Evolutionary conservation across 2,797 vertebrate genomes (phyloP).

Genomic region (Octomys mimax): DNA sequence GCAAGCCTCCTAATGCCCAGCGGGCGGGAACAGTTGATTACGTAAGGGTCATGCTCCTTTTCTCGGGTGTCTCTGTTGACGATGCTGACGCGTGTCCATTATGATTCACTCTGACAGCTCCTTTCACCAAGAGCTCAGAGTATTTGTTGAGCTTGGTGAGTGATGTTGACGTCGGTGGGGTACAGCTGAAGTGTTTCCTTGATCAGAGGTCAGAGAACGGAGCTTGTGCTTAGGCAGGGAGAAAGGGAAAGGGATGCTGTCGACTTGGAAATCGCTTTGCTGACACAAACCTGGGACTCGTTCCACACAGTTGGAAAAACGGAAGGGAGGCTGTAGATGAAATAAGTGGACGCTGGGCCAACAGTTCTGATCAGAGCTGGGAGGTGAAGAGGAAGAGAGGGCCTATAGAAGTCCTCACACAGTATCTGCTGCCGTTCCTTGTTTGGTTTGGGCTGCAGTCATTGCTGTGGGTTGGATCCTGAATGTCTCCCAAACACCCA

Average conservation of each 20-base stretch:
- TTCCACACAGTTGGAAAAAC: not conserved
- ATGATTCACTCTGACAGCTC: slow-evolving; percentile 27
- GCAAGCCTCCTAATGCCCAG: slow-evolving; percentile 31
- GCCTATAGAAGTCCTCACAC: not conserved
- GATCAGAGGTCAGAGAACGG: slow-evolving; percentile 19
- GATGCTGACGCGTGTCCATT: slow-evolving; percentile 20
- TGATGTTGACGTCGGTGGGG: not conserved
- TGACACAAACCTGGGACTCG: not conserved
- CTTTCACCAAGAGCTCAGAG: slow-evolving; percentile 40
- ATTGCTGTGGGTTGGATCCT: not conserved
- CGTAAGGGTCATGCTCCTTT: not conserved
- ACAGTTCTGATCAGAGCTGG: not conserved
- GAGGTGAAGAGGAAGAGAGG: not conserved
- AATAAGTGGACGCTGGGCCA: not conserved
- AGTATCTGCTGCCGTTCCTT: not conserved
- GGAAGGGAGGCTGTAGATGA: not conserved
- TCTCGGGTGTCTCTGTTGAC: slow-evolving; percentile 34
- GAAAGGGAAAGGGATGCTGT: no score
- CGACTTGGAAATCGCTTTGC: not conserved
- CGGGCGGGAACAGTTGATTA: slow-evolving; percentile 41
- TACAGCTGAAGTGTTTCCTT: not conserved
- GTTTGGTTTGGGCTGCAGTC: not conserved
- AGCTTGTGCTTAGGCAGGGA: not conserved
- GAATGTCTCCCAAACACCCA: not conserved
- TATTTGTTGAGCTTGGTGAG: not conserved